Base-by-base conservation (phyloP, 2,888 invertebrate species). In the Andrena minutula region DNA sequence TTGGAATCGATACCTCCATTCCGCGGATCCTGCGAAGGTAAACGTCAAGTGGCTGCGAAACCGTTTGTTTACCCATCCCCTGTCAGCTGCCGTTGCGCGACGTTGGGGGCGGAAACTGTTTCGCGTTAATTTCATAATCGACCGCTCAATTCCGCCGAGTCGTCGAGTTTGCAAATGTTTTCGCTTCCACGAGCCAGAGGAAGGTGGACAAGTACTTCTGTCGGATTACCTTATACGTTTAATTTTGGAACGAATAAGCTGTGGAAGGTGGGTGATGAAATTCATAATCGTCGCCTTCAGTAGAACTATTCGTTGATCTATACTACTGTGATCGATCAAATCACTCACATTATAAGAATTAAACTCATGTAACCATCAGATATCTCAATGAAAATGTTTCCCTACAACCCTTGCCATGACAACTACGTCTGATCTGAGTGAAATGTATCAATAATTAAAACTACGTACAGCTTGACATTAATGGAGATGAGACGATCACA, bases 1-100 rank as follows among this genome's bases (percentile, higher is more conserved):
- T 61, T 30, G 73, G 47, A 83, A 87, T 87, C 87, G 81, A 87
- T 87, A 83, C 51, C 74, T 8, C 63, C 32, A 68, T 64, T 49
- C 26, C 75, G 58, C 53, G 68, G 51, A 78, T 78, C 58, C 47
- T 56, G 78, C 75, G 74, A 72, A 61, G 56, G 49, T 30, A 69
- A 47, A 28, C 74, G 41, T 16, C n/a, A 12, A 16, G 5, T 35
- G 20, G 12, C 26, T 12, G n/a, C 16, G 30, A 12, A 8, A 28
- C 6, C 32, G 78, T 56, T 77, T 72, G 68, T 79, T 80, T 68
- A 63, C 49, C 28, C 28, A 63, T 8, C 20, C 32, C 35, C 23
- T 26, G 58, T 10, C 47, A 63, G 8, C 53, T 72, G 66, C 72
- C 56, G 61, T 49, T 16, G 23, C 30, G 66, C 64, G 23, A 6